Percentiles rank a stretch among this genome's conserved stretches.
phyloP scores from a whole-genome alignment of 2,888 invertebrate species.

The Ectemnius lituratus region DNA sequence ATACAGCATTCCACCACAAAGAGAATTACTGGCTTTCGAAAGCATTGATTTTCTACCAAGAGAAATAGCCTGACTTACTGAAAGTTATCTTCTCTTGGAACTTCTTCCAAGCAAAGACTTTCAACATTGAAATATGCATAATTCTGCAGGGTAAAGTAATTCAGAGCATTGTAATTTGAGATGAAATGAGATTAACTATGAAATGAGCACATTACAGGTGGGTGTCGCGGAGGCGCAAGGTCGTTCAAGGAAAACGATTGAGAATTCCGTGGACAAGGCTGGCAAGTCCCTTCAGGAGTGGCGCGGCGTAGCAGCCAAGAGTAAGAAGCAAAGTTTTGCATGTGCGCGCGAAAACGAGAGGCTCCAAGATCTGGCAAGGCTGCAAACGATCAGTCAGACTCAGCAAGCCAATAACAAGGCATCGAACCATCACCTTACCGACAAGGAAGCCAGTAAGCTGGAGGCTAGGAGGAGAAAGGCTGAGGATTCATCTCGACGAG shows the following conservation, averaged over 20 bases:
- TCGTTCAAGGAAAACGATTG: constrained; percentile 81
- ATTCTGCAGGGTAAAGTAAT: no score
- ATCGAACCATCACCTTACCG: constrained; percentile 76
- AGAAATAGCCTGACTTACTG: no score
- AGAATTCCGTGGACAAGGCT: constrained; percentile 88
- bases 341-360: constrained; percentile 95
- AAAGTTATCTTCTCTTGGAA: no score
- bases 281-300: constrained; percentile 90
- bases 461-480: constrained; percentile 94
- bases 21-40: no score
- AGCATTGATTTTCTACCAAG: no score
- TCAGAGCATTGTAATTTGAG: no score
- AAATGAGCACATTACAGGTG: constrained; percentile 77
- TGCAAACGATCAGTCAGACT: constrained; percentile 81
- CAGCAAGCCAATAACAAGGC: constrained; percentile 79
- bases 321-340: constrained; percentile 92
- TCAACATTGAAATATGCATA: no score
- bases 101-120: no score
- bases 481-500: constrained; percentile 93
- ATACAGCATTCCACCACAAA: neutral
- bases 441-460: constrained; percentile 86
- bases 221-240: constrained; percentile 83
- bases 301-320: constrained; percentile 91
- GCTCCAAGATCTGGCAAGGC: constrained; percentile 84
- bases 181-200: no score